Evolutionary conservation across 2,888 invertebrate genomes (phyloP).

Genomic region (Erebia aethiops): DNA sequence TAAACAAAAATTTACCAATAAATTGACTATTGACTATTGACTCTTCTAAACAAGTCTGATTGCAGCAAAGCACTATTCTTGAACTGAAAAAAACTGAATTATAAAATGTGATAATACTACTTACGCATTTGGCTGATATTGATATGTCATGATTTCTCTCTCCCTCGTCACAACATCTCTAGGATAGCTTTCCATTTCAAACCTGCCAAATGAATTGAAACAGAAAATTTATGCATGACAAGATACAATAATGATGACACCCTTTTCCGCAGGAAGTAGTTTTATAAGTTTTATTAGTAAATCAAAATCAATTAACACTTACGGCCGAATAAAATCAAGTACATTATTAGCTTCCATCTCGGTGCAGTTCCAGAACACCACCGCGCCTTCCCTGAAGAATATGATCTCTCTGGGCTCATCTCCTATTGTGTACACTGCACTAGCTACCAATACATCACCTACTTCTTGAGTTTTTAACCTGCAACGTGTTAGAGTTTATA

Average conservation of each 20-base stretch:
- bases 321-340: constrained; percentile 87
- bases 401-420: constrained; percentile 92
- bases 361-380: constrained; percentile 95
- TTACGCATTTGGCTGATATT: constrained; percentile 80
- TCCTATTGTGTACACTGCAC: constrained; percentile 92
- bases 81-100: too few species aligned
- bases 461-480: constrained; percentile 79
- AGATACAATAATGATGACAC: too few species aligned
- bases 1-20: too few species aligned
- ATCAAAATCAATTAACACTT: constrained; percentile 35
- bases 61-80: too few species aligned
- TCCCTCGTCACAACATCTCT: constrained; percentile 87
- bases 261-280: too few species aligned
- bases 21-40: too few species aligned
- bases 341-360: constrained; percentile 91
- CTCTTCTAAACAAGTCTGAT: too few species aligned
- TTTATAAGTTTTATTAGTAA: too few species aligned
- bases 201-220: constrained; percentile 54
- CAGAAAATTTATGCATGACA: too few species aligned
- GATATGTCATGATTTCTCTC: constrained; percentile 92
- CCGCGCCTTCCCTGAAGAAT: constrained; percentile 95
- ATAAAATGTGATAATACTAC: constrained; percentile 39
- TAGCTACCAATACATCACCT: constrained; percentile 91
- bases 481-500: constrained; percentile 25
- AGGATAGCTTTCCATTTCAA: constrained; percentile 86